Conservation (phyloP, 2,797 vertebrate genomes). For the Melanotaenia parkinsoni region DNA sequence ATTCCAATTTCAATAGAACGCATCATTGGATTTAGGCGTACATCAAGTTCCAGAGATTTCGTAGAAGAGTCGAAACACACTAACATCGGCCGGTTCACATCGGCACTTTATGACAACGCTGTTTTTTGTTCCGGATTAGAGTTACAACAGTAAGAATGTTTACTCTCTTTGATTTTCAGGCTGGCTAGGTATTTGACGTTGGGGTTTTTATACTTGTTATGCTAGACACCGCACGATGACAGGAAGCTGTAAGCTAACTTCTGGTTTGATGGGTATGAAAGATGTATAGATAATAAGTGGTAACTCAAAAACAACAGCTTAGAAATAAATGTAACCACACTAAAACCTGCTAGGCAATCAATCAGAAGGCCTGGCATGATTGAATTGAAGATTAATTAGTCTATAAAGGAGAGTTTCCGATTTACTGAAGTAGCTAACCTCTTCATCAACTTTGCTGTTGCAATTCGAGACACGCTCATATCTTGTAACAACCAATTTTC, state of each 20-base stretch:
- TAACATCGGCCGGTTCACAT: background rate
- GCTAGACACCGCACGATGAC: background rate
- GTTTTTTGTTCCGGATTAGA: background rate
- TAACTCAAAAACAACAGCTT: background rate
- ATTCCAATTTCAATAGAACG: background rate
- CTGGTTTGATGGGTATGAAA: background rate
- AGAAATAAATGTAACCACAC: background rate
- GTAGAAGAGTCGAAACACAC: background rate
- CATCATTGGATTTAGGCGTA: constrained; percentile 20
- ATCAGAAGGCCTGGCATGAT: background rate
- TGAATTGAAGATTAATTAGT: background rate
- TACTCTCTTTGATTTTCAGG: background rate
- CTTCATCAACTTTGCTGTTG: background rate
- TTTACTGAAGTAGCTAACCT: background rate
- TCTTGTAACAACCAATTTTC: background rate
- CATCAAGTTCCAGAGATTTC: constrained; percentile 29
- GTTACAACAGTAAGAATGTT: constrained; percentile 24
- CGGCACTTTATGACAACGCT: accelerated
- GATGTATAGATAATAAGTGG: background rate
- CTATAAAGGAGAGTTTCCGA: background rate
- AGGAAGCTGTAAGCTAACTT: constrained; percentile 38
- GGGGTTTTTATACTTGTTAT: background rate
- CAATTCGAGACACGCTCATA: background rate
- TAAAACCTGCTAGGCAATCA: too few species aligned
- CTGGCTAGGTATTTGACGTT: background rate